Evolutionary conservation across 2,113 vertebrate genomes (phyloP).

Genomic region (Gnathonemus echidnorhynchus): DNA sequence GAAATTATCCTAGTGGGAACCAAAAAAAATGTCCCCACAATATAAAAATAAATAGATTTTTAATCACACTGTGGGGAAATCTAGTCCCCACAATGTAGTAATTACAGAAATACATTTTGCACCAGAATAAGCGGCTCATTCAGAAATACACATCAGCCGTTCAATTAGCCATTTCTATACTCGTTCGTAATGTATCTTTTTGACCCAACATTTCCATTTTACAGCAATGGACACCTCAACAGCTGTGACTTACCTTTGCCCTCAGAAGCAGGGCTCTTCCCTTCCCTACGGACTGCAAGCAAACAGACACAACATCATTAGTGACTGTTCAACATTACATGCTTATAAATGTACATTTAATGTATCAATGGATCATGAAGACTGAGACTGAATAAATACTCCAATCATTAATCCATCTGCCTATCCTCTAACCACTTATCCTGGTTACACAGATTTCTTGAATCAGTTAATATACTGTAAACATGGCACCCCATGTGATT

Average conservation of each 20-base stretch:
- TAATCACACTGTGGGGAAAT: not conserved
- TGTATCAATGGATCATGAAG: not conserved
- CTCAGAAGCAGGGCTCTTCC: conserved; percentile 87
- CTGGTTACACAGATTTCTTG: not conserved
- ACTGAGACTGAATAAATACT: not conserved
- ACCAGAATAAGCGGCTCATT: not conserved
- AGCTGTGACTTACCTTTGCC: conserved; percentile 76
- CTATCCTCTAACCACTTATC: not conserved
- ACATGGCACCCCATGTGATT: not conserved
- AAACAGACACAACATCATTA: not conserved
- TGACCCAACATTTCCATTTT: not conserved
- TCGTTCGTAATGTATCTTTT: not conserved
- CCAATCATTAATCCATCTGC: not conserved
- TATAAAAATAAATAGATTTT: not conserved
- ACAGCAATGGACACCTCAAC: not conserved
- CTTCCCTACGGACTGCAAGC: conserved; percentile 76
- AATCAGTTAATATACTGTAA: not conserved
- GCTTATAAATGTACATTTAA: not conserved
- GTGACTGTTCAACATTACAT: not conserved
- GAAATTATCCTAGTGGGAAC: not conserved
- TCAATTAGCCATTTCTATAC: not conserved
- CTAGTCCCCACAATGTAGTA: not conserved
- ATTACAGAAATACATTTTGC: too few species aligned
- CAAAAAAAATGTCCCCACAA: not conserved
- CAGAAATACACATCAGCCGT: not conserved